Percentiles rank a stretch among this genome's conserved stretches.
Evolutionary conservation across 2,113 vertebrate genomes (phyloP).

Genomic region (Galeopterus variegatus): DNA sequence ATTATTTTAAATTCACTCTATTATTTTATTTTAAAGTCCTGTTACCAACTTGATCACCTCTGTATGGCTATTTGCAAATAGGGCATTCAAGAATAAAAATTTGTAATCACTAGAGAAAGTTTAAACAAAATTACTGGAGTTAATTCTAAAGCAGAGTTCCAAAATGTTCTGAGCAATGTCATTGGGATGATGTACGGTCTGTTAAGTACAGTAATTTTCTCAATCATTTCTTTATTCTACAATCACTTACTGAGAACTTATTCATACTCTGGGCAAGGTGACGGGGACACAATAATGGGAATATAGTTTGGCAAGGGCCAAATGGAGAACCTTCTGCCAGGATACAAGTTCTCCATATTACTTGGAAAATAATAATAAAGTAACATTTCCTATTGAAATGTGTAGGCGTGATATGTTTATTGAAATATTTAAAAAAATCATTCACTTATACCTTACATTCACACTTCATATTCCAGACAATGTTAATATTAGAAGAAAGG

Average conservation of each 20-base stretch:
- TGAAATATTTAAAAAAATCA: conserved; percentile 4
- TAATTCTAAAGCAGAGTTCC: background rate
- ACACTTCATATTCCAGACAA: background rate
- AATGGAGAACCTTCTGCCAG: background rate
- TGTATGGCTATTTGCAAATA: background rate
- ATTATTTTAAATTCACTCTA: background rate
- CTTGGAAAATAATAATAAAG: conserved; percentile 28
- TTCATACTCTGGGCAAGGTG: background rate
- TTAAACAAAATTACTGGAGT: background rate
- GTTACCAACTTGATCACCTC: background rate
- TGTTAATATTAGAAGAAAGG: conserved; percentile 54
- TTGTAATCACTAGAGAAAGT: background rate
- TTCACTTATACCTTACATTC: background rate
- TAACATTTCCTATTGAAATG: background rate
- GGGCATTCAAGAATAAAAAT: background rate
- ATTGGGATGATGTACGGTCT: background rate
- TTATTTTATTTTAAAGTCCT: background rate
- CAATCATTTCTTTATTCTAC: background rate
- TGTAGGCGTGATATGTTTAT: background rate
- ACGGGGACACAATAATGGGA: background rate
- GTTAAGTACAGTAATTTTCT: background rate
- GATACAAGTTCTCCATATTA: background rate
- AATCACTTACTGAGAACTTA: background rate
- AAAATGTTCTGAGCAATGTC: background rate
- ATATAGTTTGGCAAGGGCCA: background rate